Conservation (phyloP, 23 tunicate species). For the Styela plicata region DNA sequence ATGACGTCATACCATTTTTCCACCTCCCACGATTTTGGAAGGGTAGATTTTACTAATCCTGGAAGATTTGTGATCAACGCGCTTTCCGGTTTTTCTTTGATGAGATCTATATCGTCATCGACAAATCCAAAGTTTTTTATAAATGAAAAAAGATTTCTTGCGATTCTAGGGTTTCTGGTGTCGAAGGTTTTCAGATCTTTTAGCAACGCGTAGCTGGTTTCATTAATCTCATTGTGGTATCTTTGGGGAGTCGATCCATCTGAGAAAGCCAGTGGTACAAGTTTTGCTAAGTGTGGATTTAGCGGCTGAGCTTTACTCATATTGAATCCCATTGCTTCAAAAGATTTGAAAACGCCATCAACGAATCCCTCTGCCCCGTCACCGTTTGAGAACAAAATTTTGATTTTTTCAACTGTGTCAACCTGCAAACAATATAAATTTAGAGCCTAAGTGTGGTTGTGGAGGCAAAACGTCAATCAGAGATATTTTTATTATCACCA, state of each 20-base stretch:
- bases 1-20: slow-evolving; percentile 20
- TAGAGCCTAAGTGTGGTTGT: too few relatives aligned
- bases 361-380: background rate
- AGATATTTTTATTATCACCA: too few relatives aligned
- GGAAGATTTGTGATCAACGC: slow-evolving; percentile 4
- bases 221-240: too few relatives aligned
- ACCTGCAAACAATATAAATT: too few relatives aligned
- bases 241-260: too few relatives aligned
- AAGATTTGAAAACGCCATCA: background rate
- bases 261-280: background rate
- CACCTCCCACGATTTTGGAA: slow-evolving; percentile 5
- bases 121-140: background rate
- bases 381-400: slow-evolving; percentile 2
- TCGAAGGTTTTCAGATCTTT: background rate
- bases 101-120: background rate
- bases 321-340: slow-evolving; percentile 10
- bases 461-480: too few relatives aligned
- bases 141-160: slow-evolving; percentile 3
- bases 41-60: slow-evolving; percentile 11
- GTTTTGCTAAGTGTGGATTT: background rate
- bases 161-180: slow-evolving; percentile 4
- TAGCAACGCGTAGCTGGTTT: background rate
- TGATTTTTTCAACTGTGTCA: background rate
- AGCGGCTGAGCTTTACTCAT: slow-evolving; percentile 8
- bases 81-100: background rate